Conservation (phyloP, 2,797 vertebrate species). For the Dermochelys coriacea region DNA sequence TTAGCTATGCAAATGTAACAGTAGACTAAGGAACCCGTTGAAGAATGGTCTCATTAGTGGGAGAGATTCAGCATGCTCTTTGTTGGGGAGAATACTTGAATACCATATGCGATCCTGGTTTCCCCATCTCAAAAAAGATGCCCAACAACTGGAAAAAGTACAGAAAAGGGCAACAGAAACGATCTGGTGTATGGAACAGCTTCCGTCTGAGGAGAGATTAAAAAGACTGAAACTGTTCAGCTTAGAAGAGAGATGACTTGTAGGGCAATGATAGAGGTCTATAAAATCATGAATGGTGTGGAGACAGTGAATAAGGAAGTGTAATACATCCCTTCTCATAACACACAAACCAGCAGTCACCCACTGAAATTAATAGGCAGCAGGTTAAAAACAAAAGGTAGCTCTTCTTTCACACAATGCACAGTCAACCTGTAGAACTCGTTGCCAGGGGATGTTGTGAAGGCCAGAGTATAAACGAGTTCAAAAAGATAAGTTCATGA, state of each 20-base stretch:
- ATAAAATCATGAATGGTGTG: too few species aligned
- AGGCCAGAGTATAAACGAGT: background rate
- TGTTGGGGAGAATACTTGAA: background rate
- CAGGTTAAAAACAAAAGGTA: background rate
- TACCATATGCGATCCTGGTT: background rate
- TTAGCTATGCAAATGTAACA: slow-evolving; percentile 17
- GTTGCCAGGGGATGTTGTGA: background rate
- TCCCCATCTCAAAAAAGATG: background rate
- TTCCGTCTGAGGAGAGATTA: background rate
- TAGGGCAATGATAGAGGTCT: too few species aligned
- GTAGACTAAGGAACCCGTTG: background rate
- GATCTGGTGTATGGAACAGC: background rate
- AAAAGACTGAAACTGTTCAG: background rate
- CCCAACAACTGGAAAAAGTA: background rate
- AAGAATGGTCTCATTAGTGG: background rate
- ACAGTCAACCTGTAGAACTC: too few species aligned
- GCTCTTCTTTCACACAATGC: background rate
- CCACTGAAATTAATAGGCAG: background rate
- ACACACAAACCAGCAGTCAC: background rate
- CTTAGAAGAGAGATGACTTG: background rate
- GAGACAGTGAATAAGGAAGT: too few species aligned
- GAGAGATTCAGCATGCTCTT: slow-evolving; percentile 5
- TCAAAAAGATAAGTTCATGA: background rate
- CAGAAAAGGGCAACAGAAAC: background rate
- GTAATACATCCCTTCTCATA: background rate